Conservation (phyloP, 2,113 vertebrate genomes). For the Alaudala cheleensis region DNA sequence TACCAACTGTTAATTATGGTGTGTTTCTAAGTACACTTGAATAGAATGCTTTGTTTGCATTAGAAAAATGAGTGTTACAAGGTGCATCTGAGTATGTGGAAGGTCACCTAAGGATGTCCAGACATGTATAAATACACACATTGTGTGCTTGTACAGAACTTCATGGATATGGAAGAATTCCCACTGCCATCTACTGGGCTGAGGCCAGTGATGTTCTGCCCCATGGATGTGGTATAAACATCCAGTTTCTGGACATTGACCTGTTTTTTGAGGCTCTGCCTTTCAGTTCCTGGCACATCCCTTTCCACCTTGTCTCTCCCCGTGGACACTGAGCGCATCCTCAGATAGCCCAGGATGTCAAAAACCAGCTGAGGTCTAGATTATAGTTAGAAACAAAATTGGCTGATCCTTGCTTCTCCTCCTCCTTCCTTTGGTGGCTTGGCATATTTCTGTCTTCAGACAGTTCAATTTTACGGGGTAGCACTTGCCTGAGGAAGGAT, state of each 20-base stretch:
- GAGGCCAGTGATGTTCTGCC: not conserved
- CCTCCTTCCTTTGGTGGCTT: not conserved
- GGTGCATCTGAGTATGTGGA: constrained; percentile 51
- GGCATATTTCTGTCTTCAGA: not conserved
- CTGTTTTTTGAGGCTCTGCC: not conserved
- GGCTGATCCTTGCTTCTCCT: not conserved
- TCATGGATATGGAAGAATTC: not conserved
- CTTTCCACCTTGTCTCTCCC: not conserved
- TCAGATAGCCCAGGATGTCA: not conserved
- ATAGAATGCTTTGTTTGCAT: constrained; percentile 70
- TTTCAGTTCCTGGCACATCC: not conserved
- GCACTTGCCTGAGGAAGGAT: not conserved
- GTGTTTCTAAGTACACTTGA: constrained; percentile 66
- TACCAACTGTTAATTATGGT: constrained; percentile 78
- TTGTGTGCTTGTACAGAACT: not conserved
- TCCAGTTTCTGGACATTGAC: not conserved
- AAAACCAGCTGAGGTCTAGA: not conserved
- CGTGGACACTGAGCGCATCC: not conserved
- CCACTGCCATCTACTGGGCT: not conserved
- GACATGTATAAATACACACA: not conserved
- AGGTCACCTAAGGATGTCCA: constrained; percentile 56
- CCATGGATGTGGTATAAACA: not conserved
- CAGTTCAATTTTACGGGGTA: not conserved
- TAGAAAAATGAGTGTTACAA: constrained; percentile 48
- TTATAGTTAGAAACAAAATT: not conserved